Evolutionary conservation across 1,140 invertebrate genomes (phyloP).

Genomic region (Tyrophagus putrescentiae): DNA sequence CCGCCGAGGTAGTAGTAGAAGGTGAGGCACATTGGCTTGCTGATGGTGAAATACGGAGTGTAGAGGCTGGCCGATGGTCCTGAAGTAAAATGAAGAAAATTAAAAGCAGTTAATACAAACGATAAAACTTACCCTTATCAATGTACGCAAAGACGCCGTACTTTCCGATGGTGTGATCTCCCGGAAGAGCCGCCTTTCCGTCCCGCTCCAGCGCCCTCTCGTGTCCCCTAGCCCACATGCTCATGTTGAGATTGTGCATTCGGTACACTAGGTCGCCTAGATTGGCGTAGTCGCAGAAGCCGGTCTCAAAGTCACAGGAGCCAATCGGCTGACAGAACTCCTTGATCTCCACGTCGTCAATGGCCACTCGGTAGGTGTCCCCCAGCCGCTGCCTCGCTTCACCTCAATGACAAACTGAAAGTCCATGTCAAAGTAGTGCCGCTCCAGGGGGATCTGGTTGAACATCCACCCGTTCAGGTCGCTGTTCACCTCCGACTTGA

Average conservation of each 20-base stretch:
- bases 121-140: not conserved
- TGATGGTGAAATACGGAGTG: constrained; percentile 21
- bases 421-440: not conserved
- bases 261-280: constrained; percentile 21
- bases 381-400: not conserved
- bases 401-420: constrained; percentile 24
- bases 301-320: constrained; percentile 32
- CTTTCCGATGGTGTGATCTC: constrained; percentile 20
- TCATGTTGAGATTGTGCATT: not conserved
- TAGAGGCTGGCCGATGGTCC: constrained; percentile 7
- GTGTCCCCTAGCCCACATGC: not conserved
- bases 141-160: constrained; percentile 23
- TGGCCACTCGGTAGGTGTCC: constrained; percentile 19
- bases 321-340: constrained; percentile 24
- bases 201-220: too few species aligned
- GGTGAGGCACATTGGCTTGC: constrained; percentile 17
- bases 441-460: constrained; percentile 20
- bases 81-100: not conserved
- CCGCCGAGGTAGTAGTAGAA: constrained; percentile 23
- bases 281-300: constrained; percentile 31
- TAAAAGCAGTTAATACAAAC: not conserved
- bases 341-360: constrained; percentile 28
- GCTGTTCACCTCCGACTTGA: constrained; percentile 22
- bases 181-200: constrained; percentile 10
- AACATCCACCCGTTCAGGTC: constrained; percentile 22